Conservation (phyloP, 2,888 invertebrate species). For the Leptinotarsa tumamoca region DNA sequence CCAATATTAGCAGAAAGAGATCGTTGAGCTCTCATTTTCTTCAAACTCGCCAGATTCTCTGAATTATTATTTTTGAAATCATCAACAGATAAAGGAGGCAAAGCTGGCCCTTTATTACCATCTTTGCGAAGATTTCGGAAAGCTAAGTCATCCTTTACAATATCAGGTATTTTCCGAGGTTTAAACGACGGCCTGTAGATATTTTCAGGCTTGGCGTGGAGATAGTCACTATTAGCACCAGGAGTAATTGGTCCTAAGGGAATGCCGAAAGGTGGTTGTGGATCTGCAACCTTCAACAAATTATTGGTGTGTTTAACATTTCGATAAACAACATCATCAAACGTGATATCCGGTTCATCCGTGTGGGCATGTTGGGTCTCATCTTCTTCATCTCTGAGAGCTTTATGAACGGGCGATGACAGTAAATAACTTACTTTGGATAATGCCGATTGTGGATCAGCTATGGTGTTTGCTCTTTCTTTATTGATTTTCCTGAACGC, state of each 20-base stretch:
- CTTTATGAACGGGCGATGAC: conserved; percentile 76
- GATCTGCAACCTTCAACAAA: conserved; percentile 78
- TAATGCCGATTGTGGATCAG: conserved; percentile 66
- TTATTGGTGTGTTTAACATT: conserved; percentile 84
- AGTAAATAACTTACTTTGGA: conserved; percentile 76
- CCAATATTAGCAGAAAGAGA: conserved; percentile 88
- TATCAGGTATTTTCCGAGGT: conserved; percentile 80
- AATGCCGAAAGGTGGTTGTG: conserved; percentile 92
- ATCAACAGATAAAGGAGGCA: conserved; percentile 67
- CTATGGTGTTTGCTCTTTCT: conserved; percentile 69
- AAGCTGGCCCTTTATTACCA: conserved; percentile 69
- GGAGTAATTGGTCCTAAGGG: conserved; percentile 86
- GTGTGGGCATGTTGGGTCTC: conserved; percentile 52
- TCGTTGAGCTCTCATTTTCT: conserved; percentile 83
- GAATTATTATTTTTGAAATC: conserved; percentile 68
- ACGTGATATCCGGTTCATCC: conserved; percentile 81
- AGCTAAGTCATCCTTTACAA: conserved; percentile 89
- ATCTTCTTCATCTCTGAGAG: conserved; percentile 68
- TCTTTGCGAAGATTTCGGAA: conserved; percentile 88
- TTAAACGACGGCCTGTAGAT: conserved; percentile 71
- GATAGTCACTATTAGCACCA: conserved; percentile 85
- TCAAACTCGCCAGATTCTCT: conserved; percentile 67
- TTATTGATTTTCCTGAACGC: conserved; percentile 80
- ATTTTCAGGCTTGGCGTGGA: conserved; percentile 79
- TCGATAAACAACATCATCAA: conserved; percentile 87